These are phyloP conservation scores for Caenorhabditis drosophilae DNA, from an alignment of 2,888 invertebrate species.

Conservation along the genomic window DNA sequence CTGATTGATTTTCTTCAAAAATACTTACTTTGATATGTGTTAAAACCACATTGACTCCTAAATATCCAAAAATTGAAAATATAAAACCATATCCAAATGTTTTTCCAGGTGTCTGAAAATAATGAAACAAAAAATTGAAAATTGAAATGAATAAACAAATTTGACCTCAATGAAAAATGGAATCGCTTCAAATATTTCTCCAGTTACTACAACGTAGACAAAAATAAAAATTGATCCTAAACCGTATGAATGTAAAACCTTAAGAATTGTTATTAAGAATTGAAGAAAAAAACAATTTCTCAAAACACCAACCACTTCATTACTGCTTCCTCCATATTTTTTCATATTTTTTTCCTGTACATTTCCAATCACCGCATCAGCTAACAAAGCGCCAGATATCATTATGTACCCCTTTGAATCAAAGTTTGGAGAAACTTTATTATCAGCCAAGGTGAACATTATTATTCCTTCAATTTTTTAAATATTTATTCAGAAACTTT, in stretches of 20 bases:
- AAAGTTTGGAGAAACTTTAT: constrained; percentile 75
- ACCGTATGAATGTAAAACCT: constrained; percentile 84
- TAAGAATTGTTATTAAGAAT: not conserved
- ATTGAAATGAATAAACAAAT: not conserved
- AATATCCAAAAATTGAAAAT: constrained; percentile 86
- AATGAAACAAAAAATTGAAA: not conserved
- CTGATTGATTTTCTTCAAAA: not conserved
- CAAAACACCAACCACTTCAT: constrained; percentile 78
- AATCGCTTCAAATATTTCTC: constrained; percentile 80
- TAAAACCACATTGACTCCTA: constrained; percentile 90
- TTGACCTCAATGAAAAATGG: constrained; percentile 82
- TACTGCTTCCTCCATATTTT: constrained; percentile 81
- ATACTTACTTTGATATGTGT: constrained; percentile 81
- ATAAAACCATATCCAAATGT: constrained; percentile 85
- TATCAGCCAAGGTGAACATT: constrained; percentile 85
- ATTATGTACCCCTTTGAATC: constrained; percentile 73
- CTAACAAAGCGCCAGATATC: constrained; percentile 81
- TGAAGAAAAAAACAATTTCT: not conserved
- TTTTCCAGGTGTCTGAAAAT: constrained; percentile 73
- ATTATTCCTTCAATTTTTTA: constrained; percentile 71
- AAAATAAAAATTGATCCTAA: constrained; percentile 85
- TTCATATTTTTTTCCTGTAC: constrained; percentile 95
- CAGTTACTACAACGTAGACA: constrained; percentile 78
- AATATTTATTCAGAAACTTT: not conserved
- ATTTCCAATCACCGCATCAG: constrained; percentile 94